Base-by-base conservation (phyloP, 2,113 vertebrate species). In the Lipophrys pholis region DNA sequence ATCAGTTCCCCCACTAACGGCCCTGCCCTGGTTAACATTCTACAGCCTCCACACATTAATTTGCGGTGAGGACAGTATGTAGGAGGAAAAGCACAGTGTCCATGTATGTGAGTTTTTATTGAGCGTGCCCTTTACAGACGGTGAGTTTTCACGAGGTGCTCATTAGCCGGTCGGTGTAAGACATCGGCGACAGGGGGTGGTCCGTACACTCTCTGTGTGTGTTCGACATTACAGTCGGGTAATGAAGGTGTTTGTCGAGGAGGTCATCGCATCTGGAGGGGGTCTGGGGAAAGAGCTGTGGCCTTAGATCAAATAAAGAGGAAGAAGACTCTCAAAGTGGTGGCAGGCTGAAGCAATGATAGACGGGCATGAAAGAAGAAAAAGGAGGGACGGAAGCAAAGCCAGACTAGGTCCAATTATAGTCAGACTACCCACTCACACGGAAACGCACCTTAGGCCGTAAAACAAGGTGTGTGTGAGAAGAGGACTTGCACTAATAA, bases 1-100 rank as follows among this genome's bases (percentile, higher is more conserved):
- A 82, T 82, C 67, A 76, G 64, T 62, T 76, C 67, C 15, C 51
- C 42, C 58, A 4, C 69, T 73, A 75, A 84, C 56, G n/a, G 68
- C 58, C 64, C 45, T 82, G 63, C 56, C 50, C 11, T 48, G 51
- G 72, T 67, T 74, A 53, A 3, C 54, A 40, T 57, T 59, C n/a
- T 16, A 45, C 54, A 42, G 38, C 39, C 41, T 45, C 48, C 63
- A 7, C 51, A 45, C 41, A 15, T 30, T 46, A 5, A 46, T 82
- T 61, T 65, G 43, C 12, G 61, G 64, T 30, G 52, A 63, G 21
- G 40, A 60, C 57, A 49, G 52, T 16, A 9, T 42, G 38, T 42
- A 21, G 10, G 40, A 36, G 58, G 41, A 54, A 39, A 16, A 46
- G 52, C 11, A 55, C 16, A 50, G 11, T 2, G 43, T 42, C 45